phyloP scores from a whole-genome alignment of 2,797 vertebrate species.

The Pachyuromys duprasi region DNA sequence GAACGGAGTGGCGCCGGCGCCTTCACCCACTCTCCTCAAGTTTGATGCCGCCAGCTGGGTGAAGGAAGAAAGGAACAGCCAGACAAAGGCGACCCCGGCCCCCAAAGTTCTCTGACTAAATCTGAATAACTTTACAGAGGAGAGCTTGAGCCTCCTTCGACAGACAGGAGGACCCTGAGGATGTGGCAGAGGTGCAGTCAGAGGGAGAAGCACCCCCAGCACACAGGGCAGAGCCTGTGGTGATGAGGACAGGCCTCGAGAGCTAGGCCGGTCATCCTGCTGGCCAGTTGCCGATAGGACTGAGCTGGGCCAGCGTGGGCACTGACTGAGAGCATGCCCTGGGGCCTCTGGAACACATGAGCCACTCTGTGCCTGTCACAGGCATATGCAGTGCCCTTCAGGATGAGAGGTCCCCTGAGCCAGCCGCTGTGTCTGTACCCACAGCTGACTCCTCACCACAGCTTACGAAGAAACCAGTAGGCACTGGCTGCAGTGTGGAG shows the following conservation, averaged over 20 bases:
- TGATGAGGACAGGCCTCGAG: background rate
- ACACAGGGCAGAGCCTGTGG: background rate
- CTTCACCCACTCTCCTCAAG: background rate
- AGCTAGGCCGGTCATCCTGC: background rate
- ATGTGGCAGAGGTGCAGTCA: background rate
- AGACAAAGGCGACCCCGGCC: background rate
- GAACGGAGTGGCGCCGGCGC: background rate
- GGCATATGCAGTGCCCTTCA: too few relatives aligned
- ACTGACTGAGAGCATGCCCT: background rate
- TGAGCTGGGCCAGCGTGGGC: too few relatives aligned
- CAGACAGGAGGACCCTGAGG: background rate
- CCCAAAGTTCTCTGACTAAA: background rate
- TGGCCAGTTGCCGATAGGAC: background rate
- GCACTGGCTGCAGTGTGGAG: background rate
- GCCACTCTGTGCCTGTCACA: background rate
- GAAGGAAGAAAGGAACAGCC: background rate
- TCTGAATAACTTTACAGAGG: background rate
- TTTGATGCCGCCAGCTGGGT: background rate
- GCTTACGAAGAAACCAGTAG: background rate
- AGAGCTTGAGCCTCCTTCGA: background rate
- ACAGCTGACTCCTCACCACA: background rate
- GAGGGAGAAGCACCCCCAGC: background rate
- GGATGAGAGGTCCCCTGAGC: fast-evolving
- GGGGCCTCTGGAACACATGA: fast-evolving
- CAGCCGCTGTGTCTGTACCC: fast-evolving